Evolutionary conservation across 2,113 vertebrate genomes (phyloP).

Genomic region (Cyrtonyx montezumae): DNA sequence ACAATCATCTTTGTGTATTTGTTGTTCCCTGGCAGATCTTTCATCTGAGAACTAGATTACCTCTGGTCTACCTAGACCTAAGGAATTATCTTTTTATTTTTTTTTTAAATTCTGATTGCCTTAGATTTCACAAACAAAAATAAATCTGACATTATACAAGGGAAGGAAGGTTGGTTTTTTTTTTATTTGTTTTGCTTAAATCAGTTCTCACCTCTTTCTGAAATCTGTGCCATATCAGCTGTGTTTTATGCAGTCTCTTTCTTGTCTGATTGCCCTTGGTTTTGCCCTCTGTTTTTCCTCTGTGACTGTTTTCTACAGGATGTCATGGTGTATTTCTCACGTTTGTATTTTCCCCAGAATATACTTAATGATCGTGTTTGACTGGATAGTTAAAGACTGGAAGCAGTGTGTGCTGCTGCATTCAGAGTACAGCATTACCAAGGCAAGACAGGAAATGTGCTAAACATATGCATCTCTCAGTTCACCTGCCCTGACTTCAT

Average conservation of each 20-base stretch:
- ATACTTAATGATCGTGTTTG: constrained; percentile 1
- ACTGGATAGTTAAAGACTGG: background rate
- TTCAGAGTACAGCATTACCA: background rate
- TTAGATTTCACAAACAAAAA: constrained; percentile 41
- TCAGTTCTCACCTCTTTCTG: constrained; percentile 13
- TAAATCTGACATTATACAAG: background rate
- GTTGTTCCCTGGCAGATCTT: constrained; percentile 27
- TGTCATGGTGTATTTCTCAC: background rate
- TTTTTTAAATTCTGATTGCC: background rate
- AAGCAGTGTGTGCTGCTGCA: constrained; percentile 21
- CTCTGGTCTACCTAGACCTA: constrained; percentile 1
- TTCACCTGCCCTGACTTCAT: background rate
- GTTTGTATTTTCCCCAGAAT: constrained; percentile 1
- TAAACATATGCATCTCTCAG: background rate
- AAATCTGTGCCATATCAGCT: background rate
- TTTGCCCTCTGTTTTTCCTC: background rate
- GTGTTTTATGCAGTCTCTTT: background rate
- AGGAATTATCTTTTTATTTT: background rate
- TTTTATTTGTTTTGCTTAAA: background rate
- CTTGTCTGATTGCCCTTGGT: background rate
- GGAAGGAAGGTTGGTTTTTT: background rate
- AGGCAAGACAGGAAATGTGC: background rate
- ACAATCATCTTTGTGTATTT: background rate
- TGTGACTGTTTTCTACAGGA: background rate
- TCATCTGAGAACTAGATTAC: background rate